These are phyloP conservation scores for Penaeus monodon DNA, from an alignment of 2,888 invertebrate species.

Conservation along the genomic window DNA sequence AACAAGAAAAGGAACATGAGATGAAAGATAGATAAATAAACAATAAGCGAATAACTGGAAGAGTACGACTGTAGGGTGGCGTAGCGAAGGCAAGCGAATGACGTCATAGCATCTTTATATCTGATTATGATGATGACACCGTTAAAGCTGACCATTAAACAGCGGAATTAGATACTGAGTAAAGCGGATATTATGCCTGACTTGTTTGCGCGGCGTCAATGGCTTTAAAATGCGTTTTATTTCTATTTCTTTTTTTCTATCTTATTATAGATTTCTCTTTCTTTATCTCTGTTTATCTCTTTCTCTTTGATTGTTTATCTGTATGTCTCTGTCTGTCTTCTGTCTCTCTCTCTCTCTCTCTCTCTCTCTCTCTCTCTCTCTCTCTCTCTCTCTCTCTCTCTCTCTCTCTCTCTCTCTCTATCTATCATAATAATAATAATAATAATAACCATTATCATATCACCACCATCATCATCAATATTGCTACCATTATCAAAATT, in stretches of 20 bases:
- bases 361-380: neutral
- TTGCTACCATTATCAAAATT: too few species aligned
- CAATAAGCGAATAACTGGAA: neutral
- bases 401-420: neutral
- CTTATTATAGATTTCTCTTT: neutral
- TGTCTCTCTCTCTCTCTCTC: slow-evolving; percentile 14
- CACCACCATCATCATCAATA: too few species aligned
- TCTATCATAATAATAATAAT: too few species aligned
- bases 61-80: neutral
- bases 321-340: too few species aligned
- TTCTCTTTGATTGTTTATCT: too few species aligned
- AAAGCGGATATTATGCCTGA: neutral
- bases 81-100: neutral
- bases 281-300: too few species aligned
- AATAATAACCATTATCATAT: too few species aligned
- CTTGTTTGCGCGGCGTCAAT: too few species aligned
- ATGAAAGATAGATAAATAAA: neutral
- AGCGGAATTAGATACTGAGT: slow-evolving; percentile 1
- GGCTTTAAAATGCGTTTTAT: neutral
- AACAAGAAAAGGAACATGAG: neutral
- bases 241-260: slow-evolving; percentile 2
- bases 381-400: slow-evolving; percentile 23
- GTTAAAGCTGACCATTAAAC: too few species aligned
- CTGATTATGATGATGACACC: neutral
- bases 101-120: neutral